Evolutionary conservation across 2,113 vertebrate species (phyloP), one percentile per base, ranked within the genome.

Genomic region (Todiramphus saurophagus): DNA sequence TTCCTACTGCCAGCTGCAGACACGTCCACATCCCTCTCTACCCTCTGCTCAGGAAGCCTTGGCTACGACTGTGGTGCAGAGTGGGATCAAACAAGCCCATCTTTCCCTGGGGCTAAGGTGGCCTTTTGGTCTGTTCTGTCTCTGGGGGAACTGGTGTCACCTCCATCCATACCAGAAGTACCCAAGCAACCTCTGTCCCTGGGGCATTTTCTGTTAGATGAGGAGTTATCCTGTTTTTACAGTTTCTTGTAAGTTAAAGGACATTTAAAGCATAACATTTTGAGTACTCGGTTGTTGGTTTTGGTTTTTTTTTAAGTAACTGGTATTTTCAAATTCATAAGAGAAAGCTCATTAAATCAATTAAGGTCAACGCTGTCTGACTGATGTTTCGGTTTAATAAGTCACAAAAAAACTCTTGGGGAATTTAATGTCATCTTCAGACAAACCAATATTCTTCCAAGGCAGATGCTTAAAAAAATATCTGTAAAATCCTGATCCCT

Each of bases 401-500:
- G 68, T 75, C 78, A 64, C 0, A 0, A 87, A 85, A 46, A 84
- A 89, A 48, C 10, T 88, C 91, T 75, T 58, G 41, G 58, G 50
- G 43, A 77, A 94, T 92, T 96, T 81, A 90, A 4, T 91, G 76
- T 77, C 73, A 66, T 90, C 67, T 72, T 94, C 62, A 84, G 83
- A 56, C 31, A 70, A 68, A 59, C 62, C 48, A 74, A 63, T 91
- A 67, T 87, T 91, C 76, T 82, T 90, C 76, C 33, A 48, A 77
- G 92, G 76, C 92, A 96, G 73, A 73, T 89, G 81, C 94, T 87
- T 89, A 56, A 68, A 81, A 51, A 90, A 64, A 18, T 72, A 75
- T 74, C 92, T 83, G 75, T 95, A 87, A 94, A 94, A 91, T 72
- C 59, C 90, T 53, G 66, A 74, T 97, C 63, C 58, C 53, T 92